A percentile compares a stretch with the other conserved stretches of the same genome.
Evolutionary conservation across 1,140 invertebrate species (phyloP).

Genomic region (Ericerus pela): DNA sequence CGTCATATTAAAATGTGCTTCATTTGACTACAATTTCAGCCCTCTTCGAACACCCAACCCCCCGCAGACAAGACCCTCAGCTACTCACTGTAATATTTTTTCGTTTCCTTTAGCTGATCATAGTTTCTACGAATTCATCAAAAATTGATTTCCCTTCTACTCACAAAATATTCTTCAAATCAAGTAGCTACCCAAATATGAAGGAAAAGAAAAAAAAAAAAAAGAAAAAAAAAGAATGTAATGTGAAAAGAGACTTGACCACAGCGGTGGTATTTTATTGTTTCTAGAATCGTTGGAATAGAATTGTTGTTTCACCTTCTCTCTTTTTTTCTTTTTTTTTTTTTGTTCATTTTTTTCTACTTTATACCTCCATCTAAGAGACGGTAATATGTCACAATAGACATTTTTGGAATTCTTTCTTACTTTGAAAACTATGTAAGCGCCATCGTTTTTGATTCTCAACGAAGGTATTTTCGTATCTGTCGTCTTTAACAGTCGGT

Average conservation of each 20-base stretch:
- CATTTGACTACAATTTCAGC: no score
- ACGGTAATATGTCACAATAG: conserved; percentile 11
- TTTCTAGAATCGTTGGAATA: conserved; percentile 9
- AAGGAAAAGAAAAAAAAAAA: no score
- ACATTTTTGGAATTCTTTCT: conserved; percentile 6
- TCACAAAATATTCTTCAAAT: neutral
- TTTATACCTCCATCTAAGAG: neutral
- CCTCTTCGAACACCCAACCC: no score
- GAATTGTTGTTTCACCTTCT: conserved; percentile 8
- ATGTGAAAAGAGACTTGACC: conserved; percentile 5
- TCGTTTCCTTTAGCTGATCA: no score
- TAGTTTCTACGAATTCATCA: conserved; percentile 5
- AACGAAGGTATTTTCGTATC: no score
- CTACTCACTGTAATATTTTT: no score
- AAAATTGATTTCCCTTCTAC: conserved; percentile 4
- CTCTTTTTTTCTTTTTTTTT: no score
- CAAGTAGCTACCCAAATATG: no score
- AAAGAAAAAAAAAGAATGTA: neutral
- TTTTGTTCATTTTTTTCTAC: no score
- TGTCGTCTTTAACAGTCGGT: no score
- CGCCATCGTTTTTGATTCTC: conserved; percentile 7
- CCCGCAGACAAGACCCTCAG: no score
- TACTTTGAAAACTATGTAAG: neutral
- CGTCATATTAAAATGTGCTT: no score
- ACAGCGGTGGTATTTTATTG: conserved; percentile 5